phyloP scores from a whole-genome alignment of 2,797 vertebrate genomes.

The Arctocebus calabarensis region DNA sequence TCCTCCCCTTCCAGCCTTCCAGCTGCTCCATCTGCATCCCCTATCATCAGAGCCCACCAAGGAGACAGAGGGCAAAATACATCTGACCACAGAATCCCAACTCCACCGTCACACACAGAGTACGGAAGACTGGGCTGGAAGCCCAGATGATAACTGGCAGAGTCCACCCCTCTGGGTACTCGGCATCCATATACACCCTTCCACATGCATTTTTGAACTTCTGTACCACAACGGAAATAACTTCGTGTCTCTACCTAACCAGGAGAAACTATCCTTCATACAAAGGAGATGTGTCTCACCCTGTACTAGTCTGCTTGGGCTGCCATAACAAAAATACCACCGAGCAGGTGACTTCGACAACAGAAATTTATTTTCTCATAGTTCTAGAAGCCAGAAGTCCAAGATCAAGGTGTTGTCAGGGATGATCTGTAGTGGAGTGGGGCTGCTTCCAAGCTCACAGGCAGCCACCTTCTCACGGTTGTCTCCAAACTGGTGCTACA shows the following conservation, averaged over 20 bases:
- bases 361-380: not conserved
- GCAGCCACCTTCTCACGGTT: not conserved
- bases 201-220: not conserved
- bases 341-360: not conserved
- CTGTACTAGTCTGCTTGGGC: not conserved
- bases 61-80: not conserved
- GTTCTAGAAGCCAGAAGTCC: not conserved
- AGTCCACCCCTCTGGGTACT: not conserved
- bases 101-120: fast-evolving
- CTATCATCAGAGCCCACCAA: not conserved
- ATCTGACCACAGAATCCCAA: not conserved
- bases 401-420: not conserved
- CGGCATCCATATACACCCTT: not conserved
- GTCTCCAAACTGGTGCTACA: not conserved
- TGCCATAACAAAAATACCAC: no score
- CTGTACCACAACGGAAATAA: not conserved
- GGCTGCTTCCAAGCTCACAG: no score
- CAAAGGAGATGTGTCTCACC: not conserved
- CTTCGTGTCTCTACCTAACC: not conserved
- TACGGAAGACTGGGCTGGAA: not conserved
- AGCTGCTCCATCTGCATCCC: not conserved
- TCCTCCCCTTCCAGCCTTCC: not conserved
- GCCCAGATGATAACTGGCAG: not conserved
- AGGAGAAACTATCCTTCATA: not conserved
- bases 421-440: not conserved